Evolutionary conservation across 64 coral and sea anemone genomes (phyloP).

Genomic region (Stichodactyla helianthus): DNA sequence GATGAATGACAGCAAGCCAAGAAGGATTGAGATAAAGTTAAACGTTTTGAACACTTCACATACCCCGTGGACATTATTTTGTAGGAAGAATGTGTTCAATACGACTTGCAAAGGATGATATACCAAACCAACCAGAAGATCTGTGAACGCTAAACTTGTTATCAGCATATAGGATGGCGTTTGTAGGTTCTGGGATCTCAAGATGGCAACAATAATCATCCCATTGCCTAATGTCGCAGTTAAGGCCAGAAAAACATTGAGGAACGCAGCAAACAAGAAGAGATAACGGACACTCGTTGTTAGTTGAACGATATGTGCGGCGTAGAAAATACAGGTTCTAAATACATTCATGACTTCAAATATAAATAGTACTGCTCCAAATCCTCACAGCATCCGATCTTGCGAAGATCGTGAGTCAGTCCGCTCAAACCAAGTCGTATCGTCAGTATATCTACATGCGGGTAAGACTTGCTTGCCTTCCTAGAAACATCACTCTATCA

Average conservation of each 20-base stretch:
- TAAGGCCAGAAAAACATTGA: neutral
- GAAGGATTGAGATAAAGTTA: neutral
- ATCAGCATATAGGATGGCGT: constrained; percentile 9
- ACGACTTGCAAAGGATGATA: neutral
- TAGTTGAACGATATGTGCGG: neutral
- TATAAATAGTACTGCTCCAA: no score
- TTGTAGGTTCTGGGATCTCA: constrained; percentile 5
- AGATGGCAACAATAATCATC: neutral
- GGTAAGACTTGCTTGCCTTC: no score
- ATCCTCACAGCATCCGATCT: no score
- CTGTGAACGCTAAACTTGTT: constrained; percentile 6
- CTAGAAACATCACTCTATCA: no score
- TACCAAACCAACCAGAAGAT: neutral
- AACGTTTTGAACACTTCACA: neutral
- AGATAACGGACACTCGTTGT: neutral
- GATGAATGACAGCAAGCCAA: neutral
- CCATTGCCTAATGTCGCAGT: neutral
- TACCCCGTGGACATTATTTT: neutral
- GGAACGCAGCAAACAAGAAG: neutral
- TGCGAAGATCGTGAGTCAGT: no score
- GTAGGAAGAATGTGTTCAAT: neutral
- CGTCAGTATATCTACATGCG: no score
- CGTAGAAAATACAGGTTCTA: neutral
- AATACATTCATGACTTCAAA: neutral
- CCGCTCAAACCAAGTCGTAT: no score